Evolutionary conservation across 2,113 vertebrate species (phyloP), one percentile per base, ranked within the genome.

Genomic region (Pygoscelis adeliae): DNA sequence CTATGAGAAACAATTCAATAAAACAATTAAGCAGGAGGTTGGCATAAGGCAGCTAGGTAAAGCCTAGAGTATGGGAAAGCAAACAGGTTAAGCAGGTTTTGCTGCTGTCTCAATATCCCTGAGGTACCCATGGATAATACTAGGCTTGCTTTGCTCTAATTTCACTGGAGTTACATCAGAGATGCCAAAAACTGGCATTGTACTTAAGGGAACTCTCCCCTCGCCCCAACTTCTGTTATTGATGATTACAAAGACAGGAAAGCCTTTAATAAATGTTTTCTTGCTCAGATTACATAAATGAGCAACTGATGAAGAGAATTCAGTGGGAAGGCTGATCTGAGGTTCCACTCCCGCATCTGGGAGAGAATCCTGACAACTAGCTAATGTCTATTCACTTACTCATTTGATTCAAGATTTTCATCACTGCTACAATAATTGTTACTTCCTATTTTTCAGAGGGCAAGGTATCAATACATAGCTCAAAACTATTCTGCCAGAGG

Each of bases 1-100:
- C 84, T 90, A 86, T 86, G 89, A 86, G 77, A 87, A 83, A 77
- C 80, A 77, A 87, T 97, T 82, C 95, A 97, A 96, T 77, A 78
- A 97, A 79, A 95, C 38, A 74, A 84, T 95, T 97, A 95, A 97
- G 83, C 55, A 82, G 83, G 72, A 96, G 91, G 95, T 11, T 88
- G 86, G 91, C 91, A 88, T 56, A n/a, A 78, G 92, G 84, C 93
- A 96, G 82, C 69, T 73, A 96, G 76, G 85, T 82, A 66, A 81
- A 95, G 26, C 36, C 88, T 86, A 82, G 34, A 96, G 85, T 85
- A 82, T 98, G 98, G 97, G 97, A 98, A 96, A 80, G 58, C 53
- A 87, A 96, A 85, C 98, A 83, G 56, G 98, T 89, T 87, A 46
- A 86, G 73, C 98, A 58, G 44, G 98, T 97, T 97, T 92, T 96